Base-by-base conservation (phyloP, 2,113 vertebrate genomes). In the Eublepharis macularius region DNA sequence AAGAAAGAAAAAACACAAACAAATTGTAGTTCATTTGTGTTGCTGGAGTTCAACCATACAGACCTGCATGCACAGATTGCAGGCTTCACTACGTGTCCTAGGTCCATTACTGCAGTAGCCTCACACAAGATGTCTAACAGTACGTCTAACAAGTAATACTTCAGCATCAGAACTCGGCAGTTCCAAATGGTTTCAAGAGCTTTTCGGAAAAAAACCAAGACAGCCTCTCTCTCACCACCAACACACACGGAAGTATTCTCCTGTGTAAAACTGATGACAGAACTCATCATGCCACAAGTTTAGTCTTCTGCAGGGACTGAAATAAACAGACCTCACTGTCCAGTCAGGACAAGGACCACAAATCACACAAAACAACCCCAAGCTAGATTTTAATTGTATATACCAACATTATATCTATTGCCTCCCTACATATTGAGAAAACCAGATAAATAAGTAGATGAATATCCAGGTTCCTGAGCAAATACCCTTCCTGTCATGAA, bases 181-280 rank as follows among this genome's bases (percentile, higher is more conserved):
- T 63, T 80, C 49, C 77, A 83, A 87, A 75, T 21, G 13, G 2
- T 34, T 75, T 87, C 41, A 57, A 41, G 34, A 85, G 9, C 32
- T 63, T 10, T 73, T 47, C 45, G 65, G 70, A 39, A 72, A 36
- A 45, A 74, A 14, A 57, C 34, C 32, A 32, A 51, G 49, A 70
- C 88, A 72, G 41, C 68, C 78, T 91, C 87, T 88, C 63, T 80
- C 76, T 83, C 84, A 81, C 82, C 74, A 13, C 69, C 3, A 76
- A 84, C 76, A 69, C 86, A 4, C 32, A 51, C 12, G 60, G 19
- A 57, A 83, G 3, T 29, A 34, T 11, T 90, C 32, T 51, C 26
- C 80, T 8, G 9, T 39, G 51, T 79, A 84, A 73, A 60, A 65
- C 60, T 26, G 29, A 68, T 83, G 86, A 75, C 5, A 83, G 60